Percentiles rank a stretch among this genome's conserved stretches.
Conservation (phyloP, 2,888 invertebrate genomes). For the Prenolepis imparis region DNA sequence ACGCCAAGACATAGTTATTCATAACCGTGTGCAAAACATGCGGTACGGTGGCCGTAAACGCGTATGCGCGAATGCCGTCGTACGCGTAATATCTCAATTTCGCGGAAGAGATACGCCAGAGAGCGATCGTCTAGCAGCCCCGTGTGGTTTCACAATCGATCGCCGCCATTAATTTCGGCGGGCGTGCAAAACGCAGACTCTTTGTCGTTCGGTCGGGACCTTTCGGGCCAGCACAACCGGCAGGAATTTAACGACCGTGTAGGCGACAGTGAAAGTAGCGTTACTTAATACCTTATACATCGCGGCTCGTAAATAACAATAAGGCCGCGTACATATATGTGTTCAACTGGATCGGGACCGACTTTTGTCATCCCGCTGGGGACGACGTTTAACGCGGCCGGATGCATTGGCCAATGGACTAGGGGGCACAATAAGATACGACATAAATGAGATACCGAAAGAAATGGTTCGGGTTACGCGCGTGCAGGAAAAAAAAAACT, state of each 20-base stretch:
- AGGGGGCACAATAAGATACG: constrained; percentile 38
- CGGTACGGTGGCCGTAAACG: neutral
- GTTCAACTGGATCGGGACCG: constrained; percentile 69
- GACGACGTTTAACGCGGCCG: constrained; percentile 59
- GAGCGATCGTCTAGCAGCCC: constrained; percentile 14
- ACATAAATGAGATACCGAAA: constrained; percentile 51
- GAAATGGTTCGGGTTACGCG: constrained; percentile 35
- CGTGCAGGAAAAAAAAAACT: constrained; percentile 9
- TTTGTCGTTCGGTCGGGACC: constrained; percentile 62
- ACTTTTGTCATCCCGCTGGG: constrained; percentile 67
- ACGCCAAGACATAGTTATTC: constrained; percentile 11
- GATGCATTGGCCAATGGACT: constrained; percentile 26
- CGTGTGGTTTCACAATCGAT: constrained; percentile 13
- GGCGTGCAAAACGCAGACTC: constrained; percentile 33
- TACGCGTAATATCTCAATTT: constrained; percentile 50
- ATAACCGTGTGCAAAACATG: constrained; percentile 21
- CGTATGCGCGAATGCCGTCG: neutral
- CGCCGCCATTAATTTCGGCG: constrained; percentile 30
- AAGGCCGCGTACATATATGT: constrained; percentile 67
- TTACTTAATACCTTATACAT: constrained; percentile 81
- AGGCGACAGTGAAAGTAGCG: constrained; percentile 84
- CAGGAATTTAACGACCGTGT: constrained; percentile 80
- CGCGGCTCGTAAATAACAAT: constrained; percentile 78
- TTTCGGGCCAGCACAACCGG: constrained; percentile 68
- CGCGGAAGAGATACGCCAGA: constrained; percentile 42